Evolutionary conservation across 2,113 vertebrate species (phyloP).

Genomic region (Odontophorus gujanensis): DNA sequence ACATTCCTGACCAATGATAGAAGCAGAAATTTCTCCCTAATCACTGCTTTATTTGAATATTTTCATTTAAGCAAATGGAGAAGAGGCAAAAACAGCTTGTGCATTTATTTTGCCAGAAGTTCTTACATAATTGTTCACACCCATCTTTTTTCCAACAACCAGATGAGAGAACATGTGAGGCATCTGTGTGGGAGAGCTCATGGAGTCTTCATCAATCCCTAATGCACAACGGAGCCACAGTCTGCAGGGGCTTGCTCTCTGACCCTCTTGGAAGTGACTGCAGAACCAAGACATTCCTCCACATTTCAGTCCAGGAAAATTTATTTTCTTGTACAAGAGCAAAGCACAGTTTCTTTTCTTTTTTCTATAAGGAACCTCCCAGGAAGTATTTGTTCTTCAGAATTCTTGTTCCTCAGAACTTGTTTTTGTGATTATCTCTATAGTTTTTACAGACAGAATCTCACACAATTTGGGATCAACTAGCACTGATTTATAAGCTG

Average conservation of each 20-base stretch:
- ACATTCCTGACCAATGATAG: constrained; percentile 40
- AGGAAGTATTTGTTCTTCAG: neutral
- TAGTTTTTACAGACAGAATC: neutral
- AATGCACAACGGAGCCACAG: neutral
- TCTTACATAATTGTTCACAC: neutral
- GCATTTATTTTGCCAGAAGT: neutral
- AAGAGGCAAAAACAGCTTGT: neutral
- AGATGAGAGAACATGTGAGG: neutral
- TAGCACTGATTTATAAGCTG: neutral
- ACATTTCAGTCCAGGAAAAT: neutral
- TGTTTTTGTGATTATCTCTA: neutral
- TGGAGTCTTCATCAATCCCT: neutral
- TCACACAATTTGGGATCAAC: neutral
- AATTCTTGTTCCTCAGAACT: neutral
- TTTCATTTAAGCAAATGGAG: neutral
- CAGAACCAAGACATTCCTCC: neutral
- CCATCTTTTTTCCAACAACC: neutral
- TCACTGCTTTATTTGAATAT: neutral
- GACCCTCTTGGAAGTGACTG: fast-evolving
- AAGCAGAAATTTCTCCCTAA: neutral
- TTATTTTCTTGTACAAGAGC: neutral
- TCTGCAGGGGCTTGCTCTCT: fast-evolving
- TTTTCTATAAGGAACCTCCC: neutral
- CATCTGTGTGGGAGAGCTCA: neutral
- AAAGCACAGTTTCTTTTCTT: neutral